Percentiles rank a stretch among this genome's conserved stretches.
phyloP scores from a whole-genome alignment of 1,140 invertebrate species.

The Nilaparvata lugens region DNA sequence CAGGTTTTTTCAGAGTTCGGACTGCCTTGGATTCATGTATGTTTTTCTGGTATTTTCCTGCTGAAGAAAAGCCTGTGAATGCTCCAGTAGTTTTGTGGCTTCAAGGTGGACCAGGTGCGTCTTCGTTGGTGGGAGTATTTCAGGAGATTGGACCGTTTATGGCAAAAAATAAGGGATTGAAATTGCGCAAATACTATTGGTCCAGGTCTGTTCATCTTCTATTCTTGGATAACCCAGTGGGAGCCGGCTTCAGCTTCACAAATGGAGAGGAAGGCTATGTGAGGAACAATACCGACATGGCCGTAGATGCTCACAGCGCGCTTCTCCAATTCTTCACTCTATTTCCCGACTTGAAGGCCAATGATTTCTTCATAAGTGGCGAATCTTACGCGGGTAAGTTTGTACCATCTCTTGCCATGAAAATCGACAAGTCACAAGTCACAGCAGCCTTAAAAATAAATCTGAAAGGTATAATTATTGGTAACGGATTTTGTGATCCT shows the following conservation, averaged over 20 bases:
- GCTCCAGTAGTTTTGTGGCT: slow-evolving; percentile 66
- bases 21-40: slow-evolving; percentile 63
- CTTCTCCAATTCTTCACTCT: slow-evolving; percentile 62
- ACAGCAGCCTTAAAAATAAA: slow-evolving; percentile 30
- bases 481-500: slow-evolving; percentile 57
- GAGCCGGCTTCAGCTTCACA: slow-evolving; percentile 68
- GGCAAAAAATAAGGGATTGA: slow-evolving; percentile 38
- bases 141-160: slow-evolving; percentile 48
- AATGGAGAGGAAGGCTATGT: slow-evolving; percentile 52
- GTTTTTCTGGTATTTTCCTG: slow-evolving; percentile 78
- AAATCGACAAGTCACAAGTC: too few relatives aligned
- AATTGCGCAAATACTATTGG: slow-evolving; percentile 50
- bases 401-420: slow-evolving; percentile 41
- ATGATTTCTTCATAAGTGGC: slow-evolving; percentile 34
- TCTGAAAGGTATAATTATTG: slow-evolving; percentile 45
- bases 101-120: slow-evolving; percentile 73
- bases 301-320: slow-evolving; percentile 52
- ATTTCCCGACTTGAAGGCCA: slow-evolving; percentile 33
- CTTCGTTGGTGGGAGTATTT: slow-evolving; percentile 72
- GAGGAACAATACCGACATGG: slow-evolving; percentile 54
- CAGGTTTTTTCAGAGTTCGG: slow-evolving; percentile 33
- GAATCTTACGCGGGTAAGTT: slow-evolving; percentile 50
- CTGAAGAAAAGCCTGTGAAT: slow-evolving; percentile 30
- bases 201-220: slow-evolving; percentile 62
- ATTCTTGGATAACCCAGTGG: slow-evolving; percentile 83